A percentile compares a stretch with the other conserved stretches of the same genome.
Evolutionary conservation across 2,113 vertebrate species (phyloP).

Genomic region (Phodopus roborovskii): DNA sequence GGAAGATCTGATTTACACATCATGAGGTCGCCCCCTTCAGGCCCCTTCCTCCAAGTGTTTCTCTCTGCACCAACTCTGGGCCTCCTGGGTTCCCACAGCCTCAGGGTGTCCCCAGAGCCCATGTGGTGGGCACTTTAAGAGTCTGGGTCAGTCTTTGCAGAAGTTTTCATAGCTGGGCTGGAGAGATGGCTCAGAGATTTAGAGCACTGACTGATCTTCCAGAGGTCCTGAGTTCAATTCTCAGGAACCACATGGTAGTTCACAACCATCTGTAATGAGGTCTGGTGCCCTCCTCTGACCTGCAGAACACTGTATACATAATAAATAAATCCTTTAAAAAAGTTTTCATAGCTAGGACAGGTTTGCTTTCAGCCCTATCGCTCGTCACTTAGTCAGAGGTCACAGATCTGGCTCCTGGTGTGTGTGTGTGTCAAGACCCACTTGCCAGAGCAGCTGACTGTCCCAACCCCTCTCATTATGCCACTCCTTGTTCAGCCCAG

Average conservation of each 20-base stretch:
- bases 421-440: neutral
- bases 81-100: neutral
- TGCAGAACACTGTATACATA: no score
- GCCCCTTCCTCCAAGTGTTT: neutral
- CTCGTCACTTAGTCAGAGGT: neutral
- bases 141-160: neutral
- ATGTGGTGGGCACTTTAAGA: neutral
- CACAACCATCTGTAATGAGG: no score
- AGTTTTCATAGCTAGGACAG: neutral
- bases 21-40: neutral
- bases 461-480: neutral
- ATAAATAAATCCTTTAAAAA: no score
- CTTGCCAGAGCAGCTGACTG: neutral
- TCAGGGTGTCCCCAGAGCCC: neutral
- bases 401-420: neutral
- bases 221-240: no score
- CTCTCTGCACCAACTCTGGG: neutral
- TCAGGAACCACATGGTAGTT: no score
- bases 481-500: slow-evolving; percentile 13
- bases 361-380: neutral
- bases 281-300: no score
- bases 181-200: no score
- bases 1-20: neutral
- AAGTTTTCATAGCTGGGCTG: neutral
- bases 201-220: no score